Base-by-base conservation (phyloP, 2,888 invertebrate species). In the Phorcus lineatus region DNA sequence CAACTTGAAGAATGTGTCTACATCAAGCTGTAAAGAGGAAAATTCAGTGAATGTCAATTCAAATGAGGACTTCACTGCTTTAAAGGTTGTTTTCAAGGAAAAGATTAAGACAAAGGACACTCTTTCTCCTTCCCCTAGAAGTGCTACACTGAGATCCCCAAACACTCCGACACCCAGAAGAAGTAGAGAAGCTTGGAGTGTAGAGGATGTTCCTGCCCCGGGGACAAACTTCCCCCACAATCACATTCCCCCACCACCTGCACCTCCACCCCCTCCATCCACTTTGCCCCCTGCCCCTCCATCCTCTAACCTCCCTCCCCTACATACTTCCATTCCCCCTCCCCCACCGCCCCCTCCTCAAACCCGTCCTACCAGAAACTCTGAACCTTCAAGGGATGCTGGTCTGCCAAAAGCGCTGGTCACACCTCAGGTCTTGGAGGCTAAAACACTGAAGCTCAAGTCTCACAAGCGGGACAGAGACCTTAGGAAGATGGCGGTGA, bases 251-350 rank as follows among this genome's bases (percentile, higher is more conserved):
- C 83, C 36, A 36, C 86, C 84, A 28, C 83, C 85, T n/a, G 81
- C 85, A 0, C 87, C 87, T 11, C 86, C 86, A 1, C 82, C 87
- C 2, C 86, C 86, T 9, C 86, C 86, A 4, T 80, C 83, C 0
- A 86, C 87, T 24, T 84, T 86, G 13, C 81, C 86, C 54, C 85
- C 83, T 24, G 78, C 77, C 53, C 79, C 79, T 47, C 79, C 28
- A 40, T 19, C 13, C 31, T 78, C 7, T 4, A 78, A 9, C n/a
- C 80, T 9, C 81, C 81, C 31, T 77, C 54, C 17, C 79, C 6
- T 11, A 1, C 13, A 6, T 13, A 11, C 67, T 78, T 13, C 75
- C 47, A 17, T 24, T n/a, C 36, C 52, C 85, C 83, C 31, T 77
- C 77, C 53, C 6, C 16, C 62, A 57, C 22, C 67, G 6, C 31